Base-by-base conservation (phyloP, 2,888 invertebrate genomes). In the Agrotis exclamationis region DNA sequence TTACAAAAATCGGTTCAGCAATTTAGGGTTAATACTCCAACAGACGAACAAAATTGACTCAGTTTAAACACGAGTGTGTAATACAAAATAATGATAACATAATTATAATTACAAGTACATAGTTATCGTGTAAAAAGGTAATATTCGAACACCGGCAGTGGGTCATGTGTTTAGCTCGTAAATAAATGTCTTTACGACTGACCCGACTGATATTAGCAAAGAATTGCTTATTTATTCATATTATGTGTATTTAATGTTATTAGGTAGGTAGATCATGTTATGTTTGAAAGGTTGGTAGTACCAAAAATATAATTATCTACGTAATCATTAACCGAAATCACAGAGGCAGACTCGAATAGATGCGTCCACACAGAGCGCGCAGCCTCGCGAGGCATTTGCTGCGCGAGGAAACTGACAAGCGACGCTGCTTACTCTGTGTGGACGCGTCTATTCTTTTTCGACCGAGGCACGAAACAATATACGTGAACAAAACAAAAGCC, bases 171-270 rank as follows among this genome's bases (percentile, higher is more conserved):
- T 60, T 20, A 11, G 45, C 9, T 44, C 79, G 48, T 74, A 74
- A 74, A 74, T 79, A 79, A 4, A 16, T 22, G 54, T 79, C 54
- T 74, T 78, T 78, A 74, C 39, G 48, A 6, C 54, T 39, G 18
- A 5, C 24, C 13, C 13, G 28, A 45, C 74, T 33, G 45, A 47
- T 77, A 73, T 77, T 77, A 70, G 70, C 73, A 18, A 73, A 48
- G 56, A 73, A 79, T 53, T 63, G 58, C 33, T 74, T 73, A 63
- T 71, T 78, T 74, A 71, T 78, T 60, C 79, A 60, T 56, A 24
- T 45, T 14, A 58, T 44, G 13, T 22, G 53, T 56, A 56, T 33
- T 48, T 56, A 64, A 71, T 53, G n/a, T 50, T 28, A 48, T 57
- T 50, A 14, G 20, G 2, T 50, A 14, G 20, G 2, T 62, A 50